phyloP scores from a whole-genome alignment of 2,888 invertebrate genomes.

The Dasysyrphus albostriatus region DNA sequence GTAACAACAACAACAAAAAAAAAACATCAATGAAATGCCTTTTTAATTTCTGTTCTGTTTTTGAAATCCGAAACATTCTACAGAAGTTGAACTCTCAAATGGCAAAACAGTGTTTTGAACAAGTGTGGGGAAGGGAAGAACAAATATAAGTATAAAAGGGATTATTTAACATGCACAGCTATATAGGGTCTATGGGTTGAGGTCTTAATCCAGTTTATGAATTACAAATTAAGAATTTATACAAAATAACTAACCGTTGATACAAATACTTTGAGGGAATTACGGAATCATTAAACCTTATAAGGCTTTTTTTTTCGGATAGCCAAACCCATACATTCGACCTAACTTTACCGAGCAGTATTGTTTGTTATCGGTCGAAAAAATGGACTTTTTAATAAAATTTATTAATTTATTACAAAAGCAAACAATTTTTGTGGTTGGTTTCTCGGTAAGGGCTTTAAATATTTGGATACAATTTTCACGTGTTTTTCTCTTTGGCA shows the following conservation, averaged over 20 bases:
- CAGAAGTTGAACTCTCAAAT: constrained; percentile 40
- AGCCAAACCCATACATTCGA: too few relatives aligned
- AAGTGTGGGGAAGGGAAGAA: not conserved
- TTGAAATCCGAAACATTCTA: constrained; percentile 54
- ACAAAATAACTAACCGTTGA: not conserved
- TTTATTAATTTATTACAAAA: too few relatives aligned
- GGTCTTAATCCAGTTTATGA: not conserved
- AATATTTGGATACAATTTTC: too few relatives aligned
- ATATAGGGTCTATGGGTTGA: not conserved
- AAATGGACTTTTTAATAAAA: too few relatives aligned
- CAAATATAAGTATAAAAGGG: not conserved
- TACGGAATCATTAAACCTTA: too few relatives aligned
- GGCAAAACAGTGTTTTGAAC: constrained; percentile 43
- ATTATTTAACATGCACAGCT: not conserved
- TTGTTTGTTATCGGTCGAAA: too few relatives aligned
- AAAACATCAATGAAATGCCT: constrained; percentile 69
- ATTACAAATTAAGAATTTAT: not conserved
- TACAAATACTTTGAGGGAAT: not conserved
- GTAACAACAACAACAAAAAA: not conserved
- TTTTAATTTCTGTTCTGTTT: constrained; percentile 69
- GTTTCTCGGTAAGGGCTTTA: too few relatives aligned
- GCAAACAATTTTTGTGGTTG: too few relatives aligned
- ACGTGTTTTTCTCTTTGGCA: too few relatives aligned
- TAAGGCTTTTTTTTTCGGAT: too few relatives aligned
- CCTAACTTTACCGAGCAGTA: too few relatives aligned